A percentile compares a stretch with the other conserved stretches of the same genome.
phyloP scores from a whole-genome alignment of 2,113 vertebrate genomes.

The Collichthys lucidus region DNA sequence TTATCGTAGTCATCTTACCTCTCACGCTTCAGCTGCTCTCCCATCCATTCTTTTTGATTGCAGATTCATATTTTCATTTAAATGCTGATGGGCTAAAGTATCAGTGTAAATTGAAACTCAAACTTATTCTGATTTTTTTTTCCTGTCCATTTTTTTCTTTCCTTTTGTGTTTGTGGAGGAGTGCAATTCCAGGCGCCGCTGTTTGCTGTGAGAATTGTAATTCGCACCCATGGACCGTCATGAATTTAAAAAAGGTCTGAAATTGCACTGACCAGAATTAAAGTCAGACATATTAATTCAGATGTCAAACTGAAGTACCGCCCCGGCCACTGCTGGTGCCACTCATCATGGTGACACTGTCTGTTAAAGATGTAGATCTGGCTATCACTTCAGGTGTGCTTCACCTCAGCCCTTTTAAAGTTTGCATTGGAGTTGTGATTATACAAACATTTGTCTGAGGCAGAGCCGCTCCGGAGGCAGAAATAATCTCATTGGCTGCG shows the following conservation, averaged over 20 bases:
- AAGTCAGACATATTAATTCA: constrained; percentile 71
- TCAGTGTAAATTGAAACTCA: constrained; percentile 71
- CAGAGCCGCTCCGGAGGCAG: constrained; percentile 25
- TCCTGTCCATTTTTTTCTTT: not conserved
- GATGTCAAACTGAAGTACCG: constrained; percentile 54
- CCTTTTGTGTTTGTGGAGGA: constrained; percentile 54
- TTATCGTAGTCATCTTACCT: constrained; percentile 30
- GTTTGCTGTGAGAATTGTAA: constrained; percentile 67
- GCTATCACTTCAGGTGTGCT: constrained; percentile 2
- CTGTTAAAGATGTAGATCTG: constrained; percentile 11
- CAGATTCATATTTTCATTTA: constrained; percentile 82
- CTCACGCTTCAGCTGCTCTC: constrained; percentile 41
- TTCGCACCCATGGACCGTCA: constrained; percentile 68
- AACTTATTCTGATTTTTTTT: constrained; percentile 62
- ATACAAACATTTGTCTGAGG: constrained; percentile 19
- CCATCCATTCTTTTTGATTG: constrained; percentile 71
- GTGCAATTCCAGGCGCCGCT: constrained; percentile 56
- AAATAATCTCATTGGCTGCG: constrained; percentile 14
- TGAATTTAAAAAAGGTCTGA: constrained; percentile 82
- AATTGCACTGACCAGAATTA: constrained; percentile 63
- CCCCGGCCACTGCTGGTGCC: not conserved
- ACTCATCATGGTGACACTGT: constrained; percentile 33
- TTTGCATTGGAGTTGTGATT: constrained; percentile 24
- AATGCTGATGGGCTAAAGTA: constrained; percentile 80
- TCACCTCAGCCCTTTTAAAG: not conserved